These are phyloP conservation scores for Sigmodon hispidus DNA, from an alignment of 2,113 vertebrate species.

Conservation along the genomic window DNA sequence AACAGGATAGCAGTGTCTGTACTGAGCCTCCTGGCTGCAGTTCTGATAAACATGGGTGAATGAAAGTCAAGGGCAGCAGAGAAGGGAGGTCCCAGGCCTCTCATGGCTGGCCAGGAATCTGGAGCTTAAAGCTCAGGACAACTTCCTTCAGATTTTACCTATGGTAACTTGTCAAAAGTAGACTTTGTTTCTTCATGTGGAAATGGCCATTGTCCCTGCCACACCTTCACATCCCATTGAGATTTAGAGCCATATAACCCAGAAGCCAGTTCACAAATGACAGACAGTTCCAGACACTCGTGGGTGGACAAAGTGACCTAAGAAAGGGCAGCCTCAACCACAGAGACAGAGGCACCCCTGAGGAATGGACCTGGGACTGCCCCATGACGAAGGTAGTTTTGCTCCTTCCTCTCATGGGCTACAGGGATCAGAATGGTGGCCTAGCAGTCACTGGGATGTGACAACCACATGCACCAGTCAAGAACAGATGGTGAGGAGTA, in stretches of 20 bases:
- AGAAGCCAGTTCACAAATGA: not conserved
- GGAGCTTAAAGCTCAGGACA: fast-evolving
- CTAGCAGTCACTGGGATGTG: too few species aligned
- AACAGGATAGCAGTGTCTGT: fast-evolving
- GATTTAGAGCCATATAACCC: not conserved
- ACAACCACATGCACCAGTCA: not conserved
- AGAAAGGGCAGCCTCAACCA: not conserved
- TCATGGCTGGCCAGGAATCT: too few species aligned
- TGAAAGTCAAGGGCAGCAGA: not conserved
- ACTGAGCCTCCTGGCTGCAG: not conserved
- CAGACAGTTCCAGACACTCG: not conserved
- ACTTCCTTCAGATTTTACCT: not conserved
- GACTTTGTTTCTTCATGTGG: not conserved
- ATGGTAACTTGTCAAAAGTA: not conserved
- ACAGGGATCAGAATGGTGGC: not conserved
- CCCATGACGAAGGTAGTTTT: not conserved
- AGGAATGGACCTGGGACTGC: not conserved
- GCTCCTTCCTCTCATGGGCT: too few species aligned
- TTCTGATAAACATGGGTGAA: fast-evolving
- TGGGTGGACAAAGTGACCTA: not conserved
- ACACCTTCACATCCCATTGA: not conserved
- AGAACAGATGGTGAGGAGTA: not conserved
- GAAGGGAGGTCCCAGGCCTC: not conserved
- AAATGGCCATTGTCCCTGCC: not conserved
- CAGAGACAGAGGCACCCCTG: not conserved